phyloP scores from a whole-genome alignment of 2,797 vertebrate genomes.

The Protosalanx chinensis region DNA sequence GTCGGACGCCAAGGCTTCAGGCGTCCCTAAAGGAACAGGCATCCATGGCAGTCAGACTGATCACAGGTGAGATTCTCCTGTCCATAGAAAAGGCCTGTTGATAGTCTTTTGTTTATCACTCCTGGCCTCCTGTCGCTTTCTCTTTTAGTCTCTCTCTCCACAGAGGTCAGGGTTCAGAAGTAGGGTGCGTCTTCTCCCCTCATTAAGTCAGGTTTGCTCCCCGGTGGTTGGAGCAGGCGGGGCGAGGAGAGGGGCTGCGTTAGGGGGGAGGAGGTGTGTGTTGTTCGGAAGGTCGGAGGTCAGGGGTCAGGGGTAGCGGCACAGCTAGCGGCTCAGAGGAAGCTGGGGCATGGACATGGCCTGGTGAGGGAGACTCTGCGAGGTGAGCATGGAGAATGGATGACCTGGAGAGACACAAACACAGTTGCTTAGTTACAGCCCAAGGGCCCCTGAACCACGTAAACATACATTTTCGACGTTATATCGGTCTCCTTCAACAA shows the following conservation, averaged over 20 bases:
- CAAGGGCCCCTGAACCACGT: too few species aligned
- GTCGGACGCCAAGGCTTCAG: constrained; percentile 46
- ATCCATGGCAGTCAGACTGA: constrained; percentile 37
- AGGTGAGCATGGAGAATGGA: constrained; percentile 90
- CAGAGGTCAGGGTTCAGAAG: constrained; percentile 41
- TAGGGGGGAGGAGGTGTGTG: constrained; percentile 38
- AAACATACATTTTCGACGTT: not conserved
- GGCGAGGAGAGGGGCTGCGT: constrained; percentile 30
- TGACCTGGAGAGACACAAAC: constrained; percentile 76
- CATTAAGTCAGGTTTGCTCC: constrained; percentile 47
- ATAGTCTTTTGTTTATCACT: not conserved
- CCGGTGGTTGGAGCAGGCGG: constrained; percentile 37
- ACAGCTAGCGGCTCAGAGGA: constrained; percentile 81
- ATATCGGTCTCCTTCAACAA: not conserved
- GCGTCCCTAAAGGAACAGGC: constrained; percentile 37
- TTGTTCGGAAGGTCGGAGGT: constrained; percentile 47
- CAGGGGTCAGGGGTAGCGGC: constrained; percentile 38
- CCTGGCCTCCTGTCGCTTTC: constrained; percentile 10
- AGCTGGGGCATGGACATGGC: constrained; percentile 81
- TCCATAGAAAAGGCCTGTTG: constrained; percentile 18
- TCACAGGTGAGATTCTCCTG: constrained; percentile 40
- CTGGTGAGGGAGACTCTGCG: constrained; percentile 79
- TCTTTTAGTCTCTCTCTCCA: constrained; percentile 36
- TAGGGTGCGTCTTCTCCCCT: constrained; percentile 50
- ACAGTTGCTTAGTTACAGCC: not conserved